A percentile compares a stretch with the other conserved stretches of the same genome.
These are phyloP conservation scores for Hyla sarda DNA, from an alignment of 2,113 vertebrate species.

Conservation along the genomic window DNA sequence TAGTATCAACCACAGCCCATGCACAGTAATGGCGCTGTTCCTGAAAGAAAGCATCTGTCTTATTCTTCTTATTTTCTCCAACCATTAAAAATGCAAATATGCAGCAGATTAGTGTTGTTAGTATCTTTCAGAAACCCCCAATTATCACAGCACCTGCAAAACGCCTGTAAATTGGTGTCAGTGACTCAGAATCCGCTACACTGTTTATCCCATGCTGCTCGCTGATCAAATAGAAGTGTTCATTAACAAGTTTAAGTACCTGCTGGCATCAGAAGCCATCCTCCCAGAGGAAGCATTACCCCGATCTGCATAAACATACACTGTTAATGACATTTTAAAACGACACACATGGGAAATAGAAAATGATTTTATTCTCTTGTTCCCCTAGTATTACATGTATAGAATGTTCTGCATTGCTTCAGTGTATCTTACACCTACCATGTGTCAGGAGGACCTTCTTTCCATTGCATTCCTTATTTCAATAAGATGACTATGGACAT, in stretches of 20 bases:
- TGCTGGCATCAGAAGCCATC: neutral
- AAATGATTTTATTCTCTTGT: slow-evolving; percentile 29
- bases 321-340: slow-evolving; percentile 2
- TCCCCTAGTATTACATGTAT: neutral
- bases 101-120: neutral
- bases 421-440: neutral
- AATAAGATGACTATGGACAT: slow-evolving; percentile 34
- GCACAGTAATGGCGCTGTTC: too few species aligned
- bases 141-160: slow-evolving; percentile 26
- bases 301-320: slow-evolving; percentile 16
- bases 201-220: neutral
- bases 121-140: neutral
- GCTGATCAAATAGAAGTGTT: slow-evolving; percentile 1
- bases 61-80: neutral
- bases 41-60: neutral
- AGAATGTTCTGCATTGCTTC: neutral
- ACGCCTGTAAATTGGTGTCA: neutral
- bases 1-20: too few species aligned
- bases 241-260: slow-evolving; percentile 26
- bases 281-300: neutral
- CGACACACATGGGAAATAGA: slow-evolving; percentile 32
- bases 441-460: neutral
- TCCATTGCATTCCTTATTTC: neutral
- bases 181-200: neutral
- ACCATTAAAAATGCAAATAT: neutral